Percentiles rank a stretch among this genome's conserved stretches.
Conservation (phyloP, 1,140 invertebrate species). For the Achroia grisella region DNA sequence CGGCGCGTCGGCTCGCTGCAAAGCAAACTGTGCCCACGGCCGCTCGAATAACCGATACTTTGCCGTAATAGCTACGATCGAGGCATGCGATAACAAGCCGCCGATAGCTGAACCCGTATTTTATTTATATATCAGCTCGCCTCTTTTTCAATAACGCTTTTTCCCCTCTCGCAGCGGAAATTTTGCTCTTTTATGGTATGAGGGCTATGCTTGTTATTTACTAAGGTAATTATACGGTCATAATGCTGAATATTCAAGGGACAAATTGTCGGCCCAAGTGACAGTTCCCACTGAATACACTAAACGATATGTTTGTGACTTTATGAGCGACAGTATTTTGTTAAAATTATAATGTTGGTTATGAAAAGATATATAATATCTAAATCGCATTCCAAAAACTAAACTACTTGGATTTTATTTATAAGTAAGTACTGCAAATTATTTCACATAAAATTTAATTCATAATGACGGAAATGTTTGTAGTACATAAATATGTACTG, state of each 20-base stretch:
- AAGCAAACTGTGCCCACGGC: conserved; percentile 67
- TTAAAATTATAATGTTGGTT: too few species aligned
- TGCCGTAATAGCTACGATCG: conserved; percentile 60
- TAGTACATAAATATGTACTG: too few species aligned
- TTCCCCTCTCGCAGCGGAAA: conserved; percentile 60
- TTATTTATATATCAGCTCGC: conserved; percentile 72
- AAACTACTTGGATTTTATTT: too few species aligned
- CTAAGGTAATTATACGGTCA: conserved; percentile 59
- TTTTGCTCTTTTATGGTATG: conserved; percentile 67
- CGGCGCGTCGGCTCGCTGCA: conserved; percentile 51
- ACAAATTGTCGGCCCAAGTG: conserved; percentile 42
- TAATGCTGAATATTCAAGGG: conserved; percentile 55
- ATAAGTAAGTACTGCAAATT: too few species aligned
- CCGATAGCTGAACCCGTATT: conserved; percentile 73
- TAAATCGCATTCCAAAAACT: too few species aligned
- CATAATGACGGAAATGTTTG: too few species aligned
- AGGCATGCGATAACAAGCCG: conserved; percentile 73
- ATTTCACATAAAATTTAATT: too few species aligned
- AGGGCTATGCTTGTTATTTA: conserved; percentile 62
- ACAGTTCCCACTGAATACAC: conserved; percentile 23
- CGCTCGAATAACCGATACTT: conserved; percentile 65
- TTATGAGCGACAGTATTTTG: background rate
- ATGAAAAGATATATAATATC: too few species aligned
- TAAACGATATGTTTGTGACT: conserved; percentile 8
- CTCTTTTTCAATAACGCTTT: conserved; percentile 72